Evolutionary conservation across 2,113 vertebrate species (phyloP).

Genomic region (Petrocephalus microphthalmus): DNA sequence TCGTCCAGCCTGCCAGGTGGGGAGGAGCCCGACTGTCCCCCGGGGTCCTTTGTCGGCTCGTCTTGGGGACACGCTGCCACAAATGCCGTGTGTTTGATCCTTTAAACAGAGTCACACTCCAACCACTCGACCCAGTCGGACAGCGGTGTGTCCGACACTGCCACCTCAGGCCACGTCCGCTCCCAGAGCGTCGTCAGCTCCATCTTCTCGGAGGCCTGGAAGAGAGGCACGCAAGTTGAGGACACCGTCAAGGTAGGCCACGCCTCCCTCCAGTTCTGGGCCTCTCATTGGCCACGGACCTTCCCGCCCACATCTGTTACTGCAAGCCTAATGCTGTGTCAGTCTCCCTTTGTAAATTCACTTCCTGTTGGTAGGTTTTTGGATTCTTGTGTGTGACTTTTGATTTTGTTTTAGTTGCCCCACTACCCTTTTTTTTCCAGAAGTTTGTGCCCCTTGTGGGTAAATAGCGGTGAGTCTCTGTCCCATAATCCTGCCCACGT

Average conservation of each 20-base stretch:
- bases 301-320: background rate
- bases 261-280: background rate
- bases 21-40: background rate
- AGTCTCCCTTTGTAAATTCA: background rate
- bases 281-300: background rate
- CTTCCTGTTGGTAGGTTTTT: background rate
- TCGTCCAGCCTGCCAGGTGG: slow-evolving; percentile 95
- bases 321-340: background rate
- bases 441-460: background rate
- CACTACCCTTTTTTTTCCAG: background rate
- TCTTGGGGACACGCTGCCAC: background rate
- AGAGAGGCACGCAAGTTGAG: slow-evolving; percentile 87
- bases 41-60: background rate
- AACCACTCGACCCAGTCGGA: slow-evolving; percentile 96
- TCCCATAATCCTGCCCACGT: background rate
- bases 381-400: background rate
- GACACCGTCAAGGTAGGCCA: slow-evolving; percentile 75
- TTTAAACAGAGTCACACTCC: slow-evolving; percentile 75
- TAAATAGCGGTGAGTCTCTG: background rate
- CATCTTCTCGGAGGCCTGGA: slow-evolving; percentile 97
- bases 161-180: slow-evolving; percentile 76
- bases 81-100: background rate
- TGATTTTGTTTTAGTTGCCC: background rate
- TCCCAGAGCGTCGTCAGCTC: slow-evolving; percentile 94
- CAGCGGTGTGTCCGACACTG: slow-evolving; percentile 89